These are phyloP conservation scores for Vanessa cardui DNA, from an alignment of 2,888 invertebrate species.

Conservation along the genomic window DNA sequence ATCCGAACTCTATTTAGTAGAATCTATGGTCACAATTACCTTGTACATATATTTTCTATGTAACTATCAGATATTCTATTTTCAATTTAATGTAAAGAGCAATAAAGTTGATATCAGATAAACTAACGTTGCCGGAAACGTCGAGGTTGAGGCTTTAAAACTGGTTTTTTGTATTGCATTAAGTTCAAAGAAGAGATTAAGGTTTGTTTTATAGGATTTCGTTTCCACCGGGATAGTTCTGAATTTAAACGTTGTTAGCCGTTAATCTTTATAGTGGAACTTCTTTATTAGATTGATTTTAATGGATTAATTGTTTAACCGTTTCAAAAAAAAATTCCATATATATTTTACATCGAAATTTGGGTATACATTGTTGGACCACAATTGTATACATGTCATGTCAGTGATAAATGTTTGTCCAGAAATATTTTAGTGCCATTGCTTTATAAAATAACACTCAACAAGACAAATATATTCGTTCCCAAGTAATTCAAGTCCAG, in stretches of 20 bases:
- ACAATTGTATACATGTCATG: neutral
- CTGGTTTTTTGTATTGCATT: slow-evolving; percentile 46
- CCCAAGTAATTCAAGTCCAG: slow-evolving; percentile 22
- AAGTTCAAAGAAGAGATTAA: slow-evolving; percentile 53
- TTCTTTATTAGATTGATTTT: slow-evolving; percentile 35
- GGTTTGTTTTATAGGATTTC: slow-evolving; percentile 51
- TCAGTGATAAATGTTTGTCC: neutral
- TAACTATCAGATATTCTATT: slow-evolving; percentile 27
- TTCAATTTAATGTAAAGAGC: slow-evolving; percentile 31
- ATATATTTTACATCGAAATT: too few relatives aligned
- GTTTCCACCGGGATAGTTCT: slow-evolving; percentile 47
- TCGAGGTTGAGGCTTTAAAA: slow-evolving; percentile 39
- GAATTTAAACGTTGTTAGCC: slow-evolving; percentile 42
- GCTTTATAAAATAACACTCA: slow-evolving; percentile 21
- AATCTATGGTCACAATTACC: slow-evolving; percentile 33
- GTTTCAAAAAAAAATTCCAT: neutral
- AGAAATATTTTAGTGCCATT: slow-evolving; percentile 2
- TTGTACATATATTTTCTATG: slow-evolving; percentile 26
- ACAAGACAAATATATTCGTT: slow-evolving; percentile 23
- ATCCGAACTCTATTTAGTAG: slow-evolving; percentile 38
- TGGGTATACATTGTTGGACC: neutral
- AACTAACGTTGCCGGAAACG: slow-evolving; percentile 32
- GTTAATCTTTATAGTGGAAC: slow-evolving; percentile 40
- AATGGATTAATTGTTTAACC: neutral
- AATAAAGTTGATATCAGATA: slow-evolving; percentile 40